Evolutionary conservation across 1,140 invertebrate species (phyloP).

Genomic region (Lycorma delicatula): DNA sequence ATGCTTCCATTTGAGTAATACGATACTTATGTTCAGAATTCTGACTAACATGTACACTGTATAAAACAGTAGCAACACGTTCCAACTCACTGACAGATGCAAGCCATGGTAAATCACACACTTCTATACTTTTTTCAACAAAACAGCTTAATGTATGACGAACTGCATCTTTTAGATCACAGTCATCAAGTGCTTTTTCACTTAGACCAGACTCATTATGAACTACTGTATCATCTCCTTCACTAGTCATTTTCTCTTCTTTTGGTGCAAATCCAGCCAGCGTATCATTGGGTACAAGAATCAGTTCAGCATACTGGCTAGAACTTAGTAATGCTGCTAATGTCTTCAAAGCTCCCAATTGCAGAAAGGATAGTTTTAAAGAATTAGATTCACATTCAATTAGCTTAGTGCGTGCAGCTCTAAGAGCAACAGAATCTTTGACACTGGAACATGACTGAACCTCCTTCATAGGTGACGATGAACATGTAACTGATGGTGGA

Average conservation of each 20-base stretch:
- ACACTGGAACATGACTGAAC: no score
- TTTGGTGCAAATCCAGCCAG: not conserved
- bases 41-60: conserved; percentile 40
- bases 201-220: not conserved
- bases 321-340: conserved; percentile 43
- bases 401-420: conserved; percentile 35
- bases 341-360: conserved; percentile 49
- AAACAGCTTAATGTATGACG: conserved; percentile 27
- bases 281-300: conserved; percentile 40
- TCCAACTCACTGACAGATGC: conserved; percentile 44
- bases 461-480: no score
- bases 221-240: not conserved
- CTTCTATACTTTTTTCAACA: conserved; percentile 42
- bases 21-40: conserved; percentile 34
- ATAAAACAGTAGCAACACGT: conserved; percentile 45
- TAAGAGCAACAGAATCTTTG: no score
- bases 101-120: conserved; percentile 38
- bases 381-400: conserved; percentile 38
- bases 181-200: conserved; percentile 8
- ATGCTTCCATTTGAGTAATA: conserved; percentile 25
- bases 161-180: conserved; percentile 3
- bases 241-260: conserved; percentile 18
- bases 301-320: conserved; percentile 45
- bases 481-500: no score
- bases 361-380: conserved; percentile 43